phyloP scores from a whole-genome alignment of 2,797 vertebrate species.

The Spheniscus humboldti region DNA sequence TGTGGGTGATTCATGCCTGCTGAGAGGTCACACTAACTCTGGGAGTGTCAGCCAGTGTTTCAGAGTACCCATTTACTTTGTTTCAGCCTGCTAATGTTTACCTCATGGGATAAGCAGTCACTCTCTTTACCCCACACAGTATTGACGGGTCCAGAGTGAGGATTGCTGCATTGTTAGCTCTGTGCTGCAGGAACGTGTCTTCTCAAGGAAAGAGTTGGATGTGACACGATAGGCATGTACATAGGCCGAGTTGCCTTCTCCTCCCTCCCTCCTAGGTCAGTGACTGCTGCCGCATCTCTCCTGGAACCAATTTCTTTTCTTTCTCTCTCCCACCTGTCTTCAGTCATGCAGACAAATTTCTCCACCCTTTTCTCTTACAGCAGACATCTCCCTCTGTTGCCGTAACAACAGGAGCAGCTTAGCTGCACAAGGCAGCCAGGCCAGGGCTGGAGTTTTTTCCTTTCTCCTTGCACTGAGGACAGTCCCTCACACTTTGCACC shows the following conservation, averaged over 20 bases:
- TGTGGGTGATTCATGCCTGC: neutral
- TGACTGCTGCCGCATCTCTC: neutral
- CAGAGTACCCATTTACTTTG: neutral
- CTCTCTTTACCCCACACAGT: neutral
- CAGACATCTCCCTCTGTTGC: neutral
- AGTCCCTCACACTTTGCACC: neutral
- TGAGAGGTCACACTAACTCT: neutral
- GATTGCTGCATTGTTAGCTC: neutral
- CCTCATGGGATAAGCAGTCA: neutral
- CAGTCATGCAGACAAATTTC: neutral
- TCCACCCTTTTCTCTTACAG: neutral
- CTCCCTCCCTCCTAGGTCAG: neutral
- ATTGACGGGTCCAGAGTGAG: neutral
- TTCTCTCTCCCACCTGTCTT: neutral
- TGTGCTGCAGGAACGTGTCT: neutral
- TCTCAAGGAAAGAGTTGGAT: neutral
- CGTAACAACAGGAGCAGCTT: neutral
- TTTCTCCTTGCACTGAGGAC: neutral
- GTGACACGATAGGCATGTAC: neutral
- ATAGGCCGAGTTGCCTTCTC: neutral
- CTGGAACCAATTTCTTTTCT: neutral
- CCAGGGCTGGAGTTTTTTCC: neutral
- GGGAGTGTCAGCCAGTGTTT: neutral
- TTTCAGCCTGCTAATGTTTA: neutral
- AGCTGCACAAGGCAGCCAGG: neutral